Conservation (phyloP, 2,888 invertebrate genomes). For the Lycia hirtaria region DNA sequence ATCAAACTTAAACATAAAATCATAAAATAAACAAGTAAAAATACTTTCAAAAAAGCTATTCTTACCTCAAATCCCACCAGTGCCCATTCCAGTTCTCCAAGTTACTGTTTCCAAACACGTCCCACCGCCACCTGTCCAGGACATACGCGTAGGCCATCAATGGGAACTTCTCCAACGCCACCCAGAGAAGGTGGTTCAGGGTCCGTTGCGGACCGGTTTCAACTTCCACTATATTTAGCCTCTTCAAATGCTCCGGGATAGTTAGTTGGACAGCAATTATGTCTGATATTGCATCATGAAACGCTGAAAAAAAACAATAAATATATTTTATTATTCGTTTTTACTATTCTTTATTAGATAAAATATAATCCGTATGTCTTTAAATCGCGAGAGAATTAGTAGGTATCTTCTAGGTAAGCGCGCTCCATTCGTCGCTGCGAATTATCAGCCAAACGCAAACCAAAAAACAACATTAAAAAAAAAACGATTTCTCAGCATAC, state of each 20-base stretch:
- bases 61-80: constrained; percentile 79
- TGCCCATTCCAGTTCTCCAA: constrained; percentile 73
- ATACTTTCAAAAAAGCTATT: neutral
- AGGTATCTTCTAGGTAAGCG: too few relatives aligned
- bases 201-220: constrained; percentile 66
- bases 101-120: constrained; percentile 68
- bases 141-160: constrained; percentile 77
- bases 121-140: constrained; percentile 79
- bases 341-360: too few relatives aligned
- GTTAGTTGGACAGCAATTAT: constrained; percentile 85
- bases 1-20: too few relatives aligned
- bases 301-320: constrained; percentile 67
- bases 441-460: too few relatives aligned
- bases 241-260: constrained; percentile 79
- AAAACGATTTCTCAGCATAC: too few relatives aligned
- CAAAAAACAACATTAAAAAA: neutral
- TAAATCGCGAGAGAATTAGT: too few relatives aligned
- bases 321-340: too few relatives aligned
- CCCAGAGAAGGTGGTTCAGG: constrained; percentile 74
- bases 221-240: constrained; percentile 69
- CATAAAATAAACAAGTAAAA: neutral
- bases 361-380: too few relatives aligned
- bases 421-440: too few relatives aligned
- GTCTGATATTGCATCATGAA: constrained; percentile 88
- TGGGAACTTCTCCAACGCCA: constrained; percentile 76